A percentile compares a stretch with the other conserved stretches of the same genome.
These are phyloP conservation scores for Tetranychus piercei DNA, from an alignment of 2,888 invertebrate genomes.

Conservation along the genomic window DNA sequence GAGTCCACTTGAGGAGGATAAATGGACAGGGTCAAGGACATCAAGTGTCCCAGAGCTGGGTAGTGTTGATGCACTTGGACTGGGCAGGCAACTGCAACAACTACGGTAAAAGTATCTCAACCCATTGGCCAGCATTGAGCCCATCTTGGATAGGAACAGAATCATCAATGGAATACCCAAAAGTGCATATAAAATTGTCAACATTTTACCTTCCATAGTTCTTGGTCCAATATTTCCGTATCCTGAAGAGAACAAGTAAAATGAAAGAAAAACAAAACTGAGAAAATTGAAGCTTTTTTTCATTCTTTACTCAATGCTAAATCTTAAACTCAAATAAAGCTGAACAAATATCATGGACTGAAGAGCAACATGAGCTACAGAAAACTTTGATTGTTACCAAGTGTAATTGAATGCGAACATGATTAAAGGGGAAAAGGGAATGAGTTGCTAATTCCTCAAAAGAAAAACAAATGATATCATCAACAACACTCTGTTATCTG, in stretches of 20 bases:
- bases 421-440: too few species aligned
- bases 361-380: too few species aligned
- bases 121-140: slow-evolving; percentile 6
- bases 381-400: too few species aligned
- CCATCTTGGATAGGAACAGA: not conserved
- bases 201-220: not conserved
- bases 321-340: not conserved
- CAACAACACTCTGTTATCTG: too few species aligned
- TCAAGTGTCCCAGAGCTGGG: not conserved
- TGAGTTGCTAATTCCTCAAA: too few species aligned
- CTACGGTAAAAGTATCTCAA: not conserved
- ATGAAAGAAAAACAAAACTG: not conserved
- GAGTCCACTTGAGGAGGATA: not conserved
- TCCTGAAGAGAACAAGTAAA: not conserved
- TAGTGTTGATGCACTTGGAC: not conserved
- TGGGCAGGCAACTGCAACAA: not conserved
- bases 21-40: not conserved
- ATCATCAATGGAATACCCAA: slow-evolving; percentile 9
- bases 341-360: too few species aligned
- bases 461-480: too few species aligned
- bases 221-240: not conserved
- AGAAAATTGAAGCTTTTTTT: not conserved
- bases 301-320: not conserved
- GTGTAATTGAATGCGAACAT: too few species aligned
- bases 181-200: not conserved